phyloP scores from a whole-genome alignment of 2,888 invertebrate genomes.

The Yponomeuta plumbellus region DNA sequence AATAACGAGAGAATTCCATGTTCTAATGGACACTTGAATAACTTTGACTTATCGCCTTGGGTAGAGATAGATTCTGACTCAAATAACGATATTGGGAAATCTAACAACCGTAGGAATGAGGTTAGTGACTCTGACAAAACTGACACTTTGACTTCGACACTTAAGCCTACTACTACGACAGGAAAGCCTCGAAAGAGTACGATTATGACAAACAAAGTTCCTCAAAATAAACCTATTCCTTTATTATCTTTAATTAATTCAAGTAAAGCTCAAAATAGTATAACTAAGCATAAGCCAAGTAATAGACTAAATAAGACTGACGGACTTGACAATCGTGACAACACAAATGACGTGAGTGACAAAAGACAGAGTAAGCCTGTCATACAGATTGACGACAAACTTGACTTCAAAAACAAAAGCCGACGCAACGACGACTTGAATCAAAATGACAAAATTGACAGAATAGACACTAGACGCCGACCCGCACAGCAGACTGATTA shows the following conservation, averaged over 20 bases:
- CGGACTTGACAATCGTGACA: constrained; percentile 27
- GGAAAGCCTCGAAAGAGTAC: constrained; percentile 31
- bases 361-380: constrained; percentile 31
- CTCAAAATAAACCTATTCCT: constrained; percentile 34
- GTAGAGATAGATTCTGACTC: constrained; percentile 64
- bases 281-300: constrained; percentile 34
- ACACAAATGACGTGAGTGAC: constrained; percentile 19
- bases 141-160: constrained; percentile 20
- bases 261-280: constrained; percentile 31
- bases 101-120: constrained; percentile 33
- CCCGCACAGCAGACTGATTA: constrained; percentile 37
- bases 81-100: constrained; percentile 55
- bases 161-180: constrained; percentile 36
- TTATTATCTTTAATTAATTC: constrained; percentile 25
- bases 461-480: constrained; percentile 37
- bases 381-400: constrained; percentile 75
- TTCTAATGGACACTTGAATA: constrained; percentile 66
- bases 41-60: constrained; percentile 80
- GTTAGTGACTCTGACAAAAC: constrained; percentile 24
- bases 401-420: constrained; percentile 74
- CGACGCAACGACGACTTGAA: constrained; percentile 52
- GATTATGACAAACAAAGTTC: constrained; percentile 31
- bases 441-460: constrained; percentile 17
- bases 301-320: constrained; percentile 27
- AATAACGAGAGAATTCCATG: constrained; percentile 79